Evolutionary conservation across 2,888 invertebrate species (phyloP), one percentile per base, ranked within the genome.

Genomic region (Cordylochernes scorpioides): DNA sequence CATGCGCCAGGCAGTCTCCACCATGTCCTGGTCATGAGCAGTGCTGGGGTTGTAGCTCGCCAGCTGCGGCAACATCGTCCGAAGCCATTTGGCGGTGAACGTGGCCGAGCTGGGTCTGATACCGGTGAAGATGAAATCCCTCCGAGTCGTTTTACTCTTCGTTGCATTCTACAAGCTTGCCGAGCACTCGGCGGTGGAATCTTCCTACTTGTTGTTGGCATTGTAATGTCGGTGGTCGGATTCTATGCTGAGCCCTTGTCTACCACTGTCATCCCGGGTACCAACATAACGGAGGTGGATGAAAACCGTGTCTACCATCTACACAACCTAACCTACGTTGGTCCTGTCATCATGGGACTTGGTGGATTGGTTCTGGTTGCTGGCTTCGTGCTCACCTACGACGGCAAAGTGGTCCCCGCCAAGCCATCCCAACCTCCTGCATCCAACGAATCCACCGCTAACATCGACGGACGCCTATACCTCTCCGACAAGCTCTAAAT

Each of bases 371-470:
- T 86, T 42, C 77, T 91, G 22, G 88, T 91, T 13, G 82, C 88
- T 17, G 84, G 88, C 0, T 88, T 88, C 49, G 91, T 94, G 29
- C 82, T 91, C 73, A 91, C 88, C n/a, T 84, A 91, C 49, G 91
- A 91, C 50, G 82, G 84, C 1, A 74, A 74, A 52, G 77, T 86
- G 30, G 75, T 78, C 10, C 80, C 80, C 2, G 75, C 35, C 22
- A 32, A 28, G 12, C 35, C 35, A n/a, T n/a, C n/a, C n/a, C n/a
- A n/a, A n/a, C n/a, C n/a, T n/a, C n/a, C n/a, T n/a, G n/a, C n/a
- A n/a, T n/a, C n/a, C n/a, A n/a, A n/a, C n/a, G n/a, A n/a, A n/a
- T n/a, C n/a, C n/a, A n/a, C n/a, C n/a, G n/a, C n/a, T n/a, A n/a
- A n/a, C n/a, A n/a, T n/a, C n/a, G n/a, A n/a, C n/a, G n/a, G n/a